A percentile compares a stretch with the other conserved stretches of the same genome.
phyloP scores from a whole-genome alignment of 2,113 vertebrate species.

The Hepsetus odoe region DNA sequence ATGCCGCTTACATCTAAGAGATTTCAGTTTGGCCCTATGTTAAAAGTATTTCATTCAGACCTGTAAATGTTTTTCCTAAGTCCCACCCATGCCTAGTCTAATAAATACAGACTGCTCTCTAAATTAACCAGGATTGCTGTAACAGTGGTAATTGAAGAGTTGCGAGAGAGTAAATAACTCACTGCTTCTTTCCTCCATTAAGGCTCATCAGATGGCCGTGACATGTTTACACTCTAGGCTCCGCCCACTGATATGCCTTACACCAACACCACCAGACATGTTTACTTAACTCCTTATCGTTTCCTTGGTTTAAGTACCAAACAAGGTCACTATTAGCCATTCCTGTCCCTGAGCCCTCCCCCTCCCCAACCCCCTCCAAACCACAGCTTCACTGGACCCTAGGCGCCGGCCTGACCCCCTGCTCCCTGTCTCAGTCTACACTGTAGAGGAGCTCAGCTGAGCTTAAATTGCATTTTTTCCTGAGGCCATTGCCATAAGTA shows the following conservation, averaged over 20 bases:
- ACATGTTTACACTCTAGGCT: conserved; percentile 19
- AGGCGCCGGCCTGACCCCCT: not conserved
- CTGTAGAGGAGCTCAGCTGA: conserved; percentile 1
- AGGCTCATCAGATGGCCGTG: conserved; percentile 25
- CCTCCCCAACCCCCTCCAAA: not conserved
- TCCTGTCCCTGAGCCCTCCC: not conserved
- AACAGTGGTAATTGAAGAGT: conserved; percentile 33
- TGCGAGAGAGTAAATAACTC: conserved; percentile 36
- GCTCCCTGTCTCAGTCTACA: conserved; percentile 10
- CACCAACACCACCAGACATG: conserved; percentile 49
- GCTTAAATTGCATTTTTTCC: not conserved
- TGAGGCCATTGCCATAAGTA: not conserved
- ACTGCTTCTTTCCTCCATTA: conserved; percentile 21
- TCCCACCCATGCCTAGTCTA: not conserved
- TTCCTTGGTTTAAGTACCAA: conserved; percentile 46
- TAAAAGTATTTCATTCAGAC: not conserved
- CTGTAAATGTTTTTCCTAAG: not conserved
- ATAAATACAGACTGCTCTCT: not conserved
- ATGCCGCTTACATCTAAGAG: not conserved
- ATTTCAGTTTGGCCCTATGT: not conserved
- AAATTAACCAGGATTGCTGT: not conserved
- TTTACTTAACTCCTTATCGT: conserved; percentile 55
- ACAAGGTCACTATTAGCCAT: conserved; percentile 47
- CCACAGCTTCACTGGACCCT: not conserved
- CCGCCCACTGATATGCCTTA: conserved; percentile 40